Percentiles rank a stretch among this genome's conserved stretches.
Evolutionary conservation across 2,113 vertebrate species (phyloP).

Genomic region (Sinosuthora webbiana): DNA sequence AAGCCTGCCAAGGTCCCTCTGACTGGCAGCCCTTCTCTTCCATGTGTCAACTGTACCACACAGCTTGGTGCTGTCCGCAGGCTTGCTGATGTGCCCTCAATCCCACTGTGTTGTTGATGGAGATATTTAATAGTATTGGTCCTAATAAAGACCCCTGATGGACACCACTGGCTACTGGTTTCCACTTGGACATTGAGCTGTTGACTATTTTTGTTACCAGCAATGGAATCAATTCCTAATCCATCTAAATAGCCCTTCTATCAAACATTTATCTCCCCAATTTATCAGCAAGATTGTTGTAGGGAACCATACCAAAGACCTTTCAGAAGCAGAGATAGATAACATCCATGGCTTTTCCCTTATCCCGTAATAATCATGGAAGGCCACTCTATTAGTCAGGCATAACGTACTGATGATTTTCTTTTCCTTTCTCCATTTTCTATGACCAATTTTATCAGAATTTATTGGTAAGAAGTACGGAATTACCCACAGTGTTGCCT

Average conservation of each 20-base stretch:
- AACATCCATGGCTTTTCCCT: neutral
- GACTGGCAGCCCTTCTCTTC: neutral
- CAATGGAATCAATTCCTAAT: neutral
- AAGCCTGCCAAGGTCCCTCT: neutral
- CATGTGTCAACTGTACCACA: fast-evolving
- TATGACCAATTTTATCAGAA: neutral
- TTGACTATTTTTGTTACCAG: neutral
- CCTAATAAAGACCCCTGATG: neutral
- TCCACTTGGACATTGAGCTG: neutral
- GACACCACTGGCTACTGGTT: neutral
- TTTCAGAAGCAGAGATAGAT: neutral
- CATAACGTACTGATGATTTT: neutral
- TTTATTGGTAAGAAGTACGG: neutral
- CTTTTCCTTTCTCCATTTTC: neutral
- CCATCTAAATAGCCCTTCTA: neutral
- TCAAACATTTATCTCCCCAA: neutral
- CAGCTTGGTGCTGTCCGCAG: neutral
- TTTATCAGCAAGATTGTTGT: neutral
- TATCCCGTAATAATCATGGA: neutral
- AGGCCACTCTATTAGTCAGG: neutral
- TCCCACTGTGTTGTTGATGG: neutral
- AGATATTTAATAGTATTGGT: neutral
- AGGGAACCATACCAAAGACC: neutral
- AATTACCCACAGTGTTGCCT: neutral
- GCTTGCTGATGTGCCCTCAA: neutral